phyloP scores from a whole-genome alignment of 2,113 vertebrate species.

The Gavialis gangeticus region DNA sequence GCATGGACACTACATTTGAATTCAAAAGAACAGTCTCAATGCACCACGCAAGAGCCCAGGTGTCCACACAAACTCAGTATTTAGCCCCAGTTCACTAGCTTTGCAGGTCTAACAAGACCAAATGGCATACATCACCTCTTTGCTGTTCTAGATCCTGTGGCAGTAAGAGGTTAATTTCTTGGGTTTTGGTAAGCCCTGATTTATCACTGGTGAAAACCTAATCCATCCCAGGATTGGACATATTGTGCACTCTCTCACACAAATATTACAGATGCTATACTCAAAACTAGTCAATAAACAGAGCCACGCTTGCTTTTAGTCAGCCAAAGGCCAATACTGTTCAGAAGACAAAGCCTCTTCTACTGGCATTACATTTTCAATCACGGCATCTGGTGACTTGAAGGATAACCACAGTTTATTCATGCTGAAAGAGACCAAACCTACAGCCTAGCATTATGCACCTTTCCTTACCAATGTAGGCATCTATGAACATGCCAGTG shows the following conservation, averaged over 20 bases:
- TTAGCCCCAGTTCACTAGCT: neutral
- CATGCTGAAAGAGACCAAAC: neutral
- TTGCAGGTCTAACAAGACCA: neutral
- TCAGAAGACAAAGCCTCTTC: too few relatives aligned
- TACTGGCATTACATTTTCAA: too few relatives aligned
- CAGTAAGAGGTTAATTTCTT: neutral
- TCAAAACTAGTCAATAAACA: too few relatives aligned
- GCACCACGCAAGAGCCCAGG: too few relatives aligned
- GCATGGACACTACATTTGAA: neutral
- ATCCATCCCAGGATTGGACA: neutral
- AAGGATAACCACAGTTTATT: neutral
- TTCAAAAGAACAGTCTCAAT: neutral
- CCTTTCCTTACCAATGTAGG: too few relatives aligned
- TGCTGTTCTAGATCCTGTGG: neutral
- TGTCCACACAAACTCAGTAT: neutral
- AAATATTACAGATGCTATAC: too few relatives aligned
- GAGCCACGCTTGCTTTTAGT: too few relatives aligned
- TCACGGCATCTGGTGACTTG: too few relatives aligned
- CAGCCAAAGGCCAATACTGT: too few relatives aligned
- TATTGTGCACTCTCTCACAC: too few relatives aligned
- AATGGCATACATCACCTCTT: neutral
- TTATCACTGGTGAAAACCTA: neutral
- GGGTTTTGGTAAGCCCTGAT: neutral
- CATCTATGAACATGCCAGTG: too few relatives aligned
- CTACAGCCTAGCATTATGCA: too few relatives aligned